These are phyloP conservation scores for Psilopsiagon aurifrons DNA, from an alignment of 2,113 vertebrate species.

Conservation along the genomic window DNA sequence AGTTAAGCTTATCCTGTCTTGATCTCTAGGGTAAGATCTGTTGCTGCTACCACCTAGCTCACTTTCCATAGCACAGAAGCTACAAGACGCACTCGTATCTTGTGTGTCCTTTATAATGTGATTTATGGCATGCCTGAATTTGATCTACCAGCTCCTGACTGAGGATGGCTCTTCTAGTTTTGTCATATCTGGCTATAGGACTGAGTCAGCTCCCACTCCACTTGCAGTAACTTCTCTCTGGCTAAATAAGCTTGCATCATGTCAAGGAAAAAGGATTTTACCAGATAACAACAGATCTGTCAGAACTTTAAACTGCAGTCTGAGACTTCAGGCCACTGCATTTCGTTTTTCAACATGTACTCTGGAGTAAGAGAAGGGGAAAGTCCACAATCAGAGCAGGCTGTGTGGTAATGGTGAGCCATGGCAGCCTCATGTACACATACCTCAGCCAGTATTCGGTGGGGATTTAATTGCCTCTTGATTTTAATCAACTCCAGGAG, in stretches of 20 bases:
- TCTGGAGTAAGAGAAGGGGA: neutral
- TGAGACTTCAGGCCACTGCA: neutral
- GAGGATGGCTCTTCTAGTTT: neutral
- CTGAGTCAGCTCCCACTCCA: neutral
- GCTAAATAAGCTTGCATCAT: neutral
- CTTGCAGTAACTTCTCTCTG: neutral
- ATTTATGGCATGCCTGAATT: constrained; percentile 24
- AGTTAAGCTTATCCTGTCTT: neutral
- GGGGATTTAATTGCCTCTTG: neutral
- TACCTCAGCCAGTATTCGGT: neutral
- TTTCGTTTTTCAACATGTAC: neutral
- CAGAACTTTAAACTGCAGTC: neutral
- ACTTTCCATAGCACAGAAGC: neutral
- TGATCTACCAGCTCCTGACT: neutral
- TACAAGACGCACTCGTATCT: neutral
- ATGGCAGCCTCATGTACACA: neutral
- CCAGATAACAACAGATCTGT: neutral
- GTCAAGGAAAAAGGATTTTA: neutral
- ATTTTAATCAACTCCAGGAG: neutral
- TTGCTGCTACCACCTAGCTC: neutral
- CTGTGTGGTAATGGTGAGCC: neutral
- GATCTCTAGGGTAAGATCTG: neutral
- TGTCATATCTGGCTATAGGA: neutral
- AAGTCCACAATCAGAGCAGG: neutral
- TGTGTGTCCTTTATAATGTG: neutral